phyloP scores from a whole-genome alignment of 2,797 vertebrate species.

The Gallirallus australis region DNA sequence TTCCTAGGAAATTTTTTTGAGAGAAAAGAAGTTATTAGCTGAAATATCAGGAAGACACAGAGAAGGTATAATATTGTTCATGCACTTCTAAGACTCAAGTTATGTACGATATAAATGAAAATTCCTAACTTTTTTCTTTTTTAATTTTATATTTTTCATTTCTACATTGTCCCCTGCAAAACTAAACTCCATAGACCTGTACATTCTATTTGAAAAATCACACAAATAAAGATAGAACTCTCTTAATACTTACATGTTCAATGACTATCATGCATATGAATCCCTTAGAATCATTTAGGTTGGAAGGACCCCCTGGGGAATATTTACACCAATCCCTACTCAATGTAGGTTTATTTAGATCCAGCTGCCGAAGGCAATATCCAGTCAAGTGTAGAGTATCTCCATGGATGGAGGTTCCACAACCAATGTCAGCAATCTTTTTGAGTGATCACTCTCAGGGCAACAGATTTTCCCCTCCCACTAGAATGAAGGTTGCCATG shows the following conservation, averaged over 20 bases:
- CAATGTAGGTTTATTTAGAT: not conserved
- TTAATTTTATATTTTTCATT: not conserved
- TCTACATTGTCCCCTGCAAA: not conserved
- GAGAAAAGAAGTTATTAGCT: not conserved
- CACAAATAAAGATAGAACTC: not conserved
- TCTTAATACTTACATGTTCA: not conserved
- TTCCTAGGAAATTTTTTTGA: not conserved
- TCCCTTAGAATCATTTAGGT: not conserved
- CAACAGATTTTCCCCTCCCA: not conserved
- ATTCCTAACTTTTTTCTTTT: not conserved
- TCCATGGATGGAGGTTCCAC: not conserved
- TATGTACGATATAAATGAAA: not conserved
- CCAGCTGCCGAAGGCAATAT: not conserved
- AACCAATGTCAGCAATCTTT: not conserved
- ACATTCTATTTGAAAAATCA: not conserved
- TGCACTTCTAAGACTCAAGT: not conserved
- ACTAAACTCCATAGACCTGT: not conserved
- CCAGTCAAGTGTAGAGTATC: rapidly evolving
- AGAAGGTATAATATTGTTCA: not conserved
- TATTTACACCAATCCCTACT: not conserved
- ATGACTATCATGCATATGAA: not conserved
- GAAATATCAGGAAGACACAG: not conserved
- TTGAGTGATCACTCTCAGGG: not conserved
- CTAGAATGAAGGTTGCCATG: not conserved
- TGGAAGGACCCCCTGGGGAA: not conserved